Evolutionary conservation across 2,797 vertebrate genomes (phyloP).

Genomic region (Sternotherus odoratus): DNA sequence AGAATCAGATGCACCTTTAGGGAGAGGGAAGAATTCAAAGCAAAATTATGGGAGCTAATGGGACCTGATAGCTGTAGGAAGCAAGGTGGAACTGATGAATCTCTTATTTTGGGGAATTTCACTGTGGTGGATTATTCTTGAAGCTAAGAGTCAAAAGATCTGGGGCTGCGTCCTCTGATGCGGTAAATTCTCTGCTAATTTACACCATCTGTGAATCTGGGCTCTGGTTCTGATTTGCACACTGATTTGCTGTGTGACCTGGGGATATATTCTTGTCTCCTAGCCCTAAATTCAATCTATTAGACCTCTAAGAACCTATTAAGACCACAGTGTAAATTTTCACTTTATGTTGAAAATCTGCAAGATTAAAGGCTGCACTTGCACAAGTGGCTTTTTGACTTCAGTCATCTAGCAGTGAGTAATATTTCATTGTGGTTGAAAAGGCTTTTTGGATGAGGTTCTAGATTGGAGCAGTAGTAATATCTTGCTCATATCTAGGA

Average conservation of each 20-base stretch:
- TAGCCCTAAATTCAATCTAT: background rate
- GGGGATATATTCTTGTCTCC: background rate
- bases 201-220: rapidly evolving
- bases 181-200: background rate
- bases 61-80: background rate
- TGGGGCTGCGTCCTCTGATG: rapidly evolving
- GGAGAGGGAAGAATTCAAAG: background rate
- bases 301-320: too few species aligned
- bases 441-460: too few species aligned
- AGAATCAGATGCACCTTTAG: background rate
- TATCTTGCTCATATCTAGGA: too few species aligned
- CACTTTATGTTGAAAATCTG: too few species aligned
- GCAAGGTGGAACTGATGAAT: background rate
- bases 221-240: background rate
- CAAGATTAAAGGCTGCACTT: too few species aligned
- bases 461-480: too few species aligned
- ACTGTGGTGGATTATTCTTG: rapidly evolving
- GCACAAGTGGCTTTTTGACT: too few species aligned
- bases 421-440: too few species aligned
- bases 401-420: too few species aligned
- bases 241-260: background rate
- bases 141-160: background rate
- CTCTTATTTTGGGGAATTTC: background rate
- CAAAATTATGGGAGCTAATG: background rate
- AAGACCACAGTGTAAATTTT: too few species aligned